phyloP scores from a whole-genome alignment of 2,113 vertebrate genomes.

The Tichodroma muraria region DNA sequence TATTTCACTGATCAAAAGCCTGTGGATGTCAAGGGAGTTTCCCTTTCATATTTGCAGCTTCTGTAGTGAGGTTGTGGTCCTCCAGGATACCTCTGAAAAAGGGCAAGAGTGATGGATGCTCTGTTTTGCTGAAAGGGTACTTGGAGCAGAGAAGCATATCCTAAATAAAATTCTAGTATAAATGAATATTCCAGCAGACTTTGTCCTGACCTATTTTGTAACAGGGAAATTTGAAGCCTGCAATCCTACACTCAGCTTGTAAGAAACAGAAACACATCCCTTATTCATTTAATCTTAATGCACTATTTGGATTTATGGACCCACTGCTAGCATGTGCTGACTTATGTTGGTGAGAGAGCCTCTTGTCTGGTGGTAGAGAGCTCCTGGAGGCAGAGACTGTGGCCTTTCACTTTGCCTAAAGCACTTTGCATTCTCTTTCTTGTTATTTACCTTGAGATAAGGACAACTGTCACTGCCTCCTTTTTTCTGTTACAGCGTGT shows the following conservation, averaged over 20 bases:
- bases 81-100: neutral
- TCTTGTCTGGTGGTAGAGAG: neutral
- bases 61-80: neutral
- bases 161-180: neutral
- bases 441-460: neutral
- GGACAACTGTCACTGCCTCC: neutral
- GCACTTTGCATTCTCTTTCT: neutral
- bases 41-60: neutral
- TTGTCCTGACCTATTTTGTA: neutral
- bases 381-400: neutral
- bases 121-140: neutral
- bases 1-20: neutral
- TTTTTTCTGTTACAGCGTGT: constrained; percentile 71
- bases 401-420: neutral
- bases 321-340: neutral
- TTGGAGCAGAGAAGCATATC: neutral
- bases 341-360: neutral
- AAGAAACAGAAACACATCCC: neutral
- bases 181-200: neutral
- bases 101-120: neutral
- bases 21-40: neutral
- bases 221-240: neutral
- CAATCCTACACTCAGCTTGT: neutral
- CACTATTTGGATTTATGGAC: neutral
- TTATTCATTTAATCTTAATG: neutral